Base-by-base conservation (phyloP, 2,113 vertebrate genomes). In the Entelurus aequoreus region DNA sequence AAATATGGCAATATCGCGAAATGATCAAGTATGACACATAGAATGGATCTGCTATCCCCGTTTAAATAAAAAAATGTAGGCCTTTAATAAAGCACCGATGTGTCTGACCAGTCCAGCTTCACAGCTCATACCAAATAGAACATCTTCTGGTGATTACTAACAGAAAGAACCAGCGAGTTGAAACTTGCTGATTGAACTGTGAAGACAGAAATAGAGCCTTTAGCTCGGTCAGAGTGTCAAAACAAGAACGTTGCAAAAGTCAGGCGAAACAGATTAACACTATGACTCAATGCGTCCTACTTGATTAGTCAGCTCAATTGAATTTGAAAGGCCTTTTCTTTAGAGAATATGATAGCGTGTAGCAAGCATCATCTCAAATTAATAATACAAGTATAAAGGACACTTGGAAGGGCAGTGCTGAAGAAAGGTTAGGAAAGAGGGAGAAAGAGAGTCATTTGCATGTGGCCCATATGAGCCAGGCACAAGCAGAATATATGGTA, bases 51-150 rank as follows among this genome's bases (percentile, higher is more conserved):
- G n/a, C n/a, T n/a, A n/a, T n/a, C n/a, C n/a, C n/a, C n/a, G n/a
- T n/a, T n/a, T n/a, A n/a, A n/a, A n/a, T n/a, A n/a, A n/a, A n/a
- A n/a, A n/a, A n/a, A n/a, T n/a, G n/a, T n/a, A n/a, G n/a, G n/a
- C n/a, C 70, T 83, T 79, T 74, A 16, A 46, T 65, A 77, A 64
- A 52, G 66, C 61, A 46, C 65, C 14, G 35, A 61, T 65, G 71
- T 79, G 77, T 75, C 77, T 78, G 76, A 82, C 81, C 79, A 72
- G 78, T 71, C 72, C 60, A 65, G 74, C 82, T 80, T 73, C 4
- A 16, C 72, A 60, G 75, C 57, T 56, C 67, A 54, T 21, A 71
- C 66, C 75, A 77, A 61, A 75, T 16, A 73, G 66, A 79, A 78
- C 73, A 78, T 84, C 74, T 70, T 81, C 66, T 51, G 59, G 76